Evolutionary conservation across 2,797 vertebrate species (phyloP), one percentile per base, ranked within the genome.

Genomic region (Lagorchestes hirsutus): DNA sequence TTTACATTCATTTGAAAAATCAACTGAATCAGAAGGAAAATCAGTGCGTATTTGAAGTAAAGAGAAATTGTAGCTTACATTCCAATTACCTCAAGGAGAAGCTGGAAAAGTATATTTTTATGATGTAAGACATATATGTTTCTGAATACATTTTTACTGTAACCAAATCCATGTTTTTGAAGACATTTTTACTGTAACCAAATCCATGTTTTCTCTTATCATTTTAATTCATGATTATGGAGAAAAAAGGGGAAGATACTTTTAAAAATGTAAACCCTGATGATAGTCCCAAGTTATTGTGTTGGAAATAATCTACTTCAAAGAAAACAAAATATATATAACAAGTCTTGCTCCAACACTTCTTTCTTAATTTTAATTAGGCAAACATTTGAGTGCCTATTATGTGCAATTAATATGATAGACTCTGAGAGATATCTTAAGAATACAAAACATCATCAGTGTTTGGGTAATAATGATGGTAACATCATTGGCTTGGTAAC

Each of bases 111-210:
- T 31, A 8, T 58, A 90, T 34, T 96, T 55, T 74, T 92, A 54
- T 54, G 91, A 62, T 54, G 34, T 54, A 1, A 93, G 52, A 57
- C 4, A 52, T 52, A 52, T 52, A 52, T 52, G 52, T 52, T 52
- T 93, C 95, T 96, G 95, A 92, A 95, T 46, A 96, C 95, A 95
- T 95, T 97, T 96, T 97, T 95, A 27, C 91, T 97, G 54, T 27
- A 94, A 87, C 40, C 27, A 62, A 93, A 96, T 93, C 59, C 59
- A 91, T 95, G 12, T 59, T 52, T 93, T 95, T 96, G 95, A 92
- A 95, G 54, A 96, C 95, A 95, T 95, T 97, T 96, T 97, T 95
- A 27, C 90, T 97, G 54, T 22, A 94, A 87, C 40, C 28, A 67
- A 93, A 96, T 93, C 62, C 59, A 91, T 95, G 13, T 59, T 52